Base-by-base conservation (phyloP, 2,797 vertebrate species). In the Strix occidentalis region DNA sequence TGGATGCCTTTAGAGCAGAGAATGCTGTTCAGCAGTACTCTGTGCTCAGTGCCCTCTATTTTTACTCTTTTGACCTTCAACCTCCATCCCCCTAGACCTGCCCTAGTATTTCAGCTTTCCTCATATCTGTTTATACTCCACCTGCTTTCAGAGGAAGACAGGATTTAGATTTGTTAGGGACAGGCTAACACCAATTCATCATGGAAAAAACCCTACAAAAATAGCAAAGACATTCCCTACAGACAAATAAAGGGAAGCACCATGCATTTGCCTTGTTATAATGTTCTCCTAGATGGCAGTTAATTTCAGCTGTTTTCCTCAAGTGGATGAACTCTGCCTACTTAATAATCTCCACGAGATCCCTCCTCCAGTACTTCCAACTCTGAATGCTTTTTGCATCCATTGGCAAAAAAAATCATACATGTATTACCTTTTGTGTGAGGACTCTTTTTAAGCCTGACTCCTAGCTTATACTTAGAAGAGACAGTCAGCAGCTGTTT, bases 361-460 rank as follows among this genome's bases (percentile, higher is more conserved):
- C 15, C 31, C 18, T 60, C 26, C 9, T 16, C 11, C 43, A 45
- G 43, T 45, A 45, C 43, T 46, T 46, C 45, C 45, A 46, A 46
- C 17, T 77, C 53, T n/a, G 19, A 60, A 45, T 50, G 53, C 12
- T 82, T 82, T 85, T 71, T 82, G 33, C n/a, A 84, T 43, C 39
- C 45, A 25, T 16, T 29, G 29, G 17, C 7, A 17, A 9, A 37
- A 4, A 21, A 20, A 51, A 45, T 8, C 3, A 39, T 14, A 29
- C 7, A 60, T 0, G 1, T 8, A 65, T 48, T 41, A 43, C 31
- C 33, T 68, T 63, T 10, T n/a, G 12, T 8, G 2, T 9, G 10
- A 90, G 71, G 57, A 89, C 51, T 85, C 28, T 28, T 71, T 61
- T 60, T 69, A 74, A 87, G 57, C 28, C 53, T 53, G 54, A 84